Percentiles rank a stretch among this genome's conserved stretches.
Evolutionary conservation across 2,888 invertebrate species (phyloP).

Genomic region (Rhogogaster chlorosoma): DNA sequence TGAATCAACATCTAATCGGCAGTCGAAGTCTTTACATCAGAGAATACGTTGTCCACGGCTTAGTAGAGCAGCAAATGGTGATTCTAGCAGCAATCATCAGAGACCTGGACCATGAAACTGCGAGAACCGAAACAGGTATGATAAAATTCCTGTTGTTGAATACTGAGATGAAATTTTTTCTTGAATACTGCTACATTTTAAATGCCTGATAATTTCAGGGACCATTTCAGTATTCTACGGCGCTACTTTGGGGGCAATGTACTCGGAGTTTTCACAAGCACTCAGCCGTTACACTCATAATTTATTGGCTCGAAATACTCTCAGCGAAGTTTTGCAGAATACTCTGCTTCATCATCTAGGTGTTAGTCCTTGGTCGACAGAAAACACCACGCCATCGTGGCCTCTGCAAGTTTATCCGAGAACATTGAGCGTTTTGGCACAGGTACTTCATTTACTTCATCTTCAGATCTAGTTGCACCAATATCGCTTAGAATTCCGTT

Average conservation of each 20-base stretch:
- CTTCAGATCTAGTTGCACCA: not conserved
- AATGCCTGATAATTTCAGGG: conserved; percentile 75
- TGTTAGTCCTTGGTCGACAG: conserved; percentile 86
- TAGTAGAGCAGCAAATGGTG: conserved; percentile 94
- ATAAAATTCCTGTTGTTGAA: not conserved
- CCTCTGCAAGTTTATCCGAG: conserved; percentile 89
- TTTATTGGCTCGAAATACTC: conserved; percentile 85
- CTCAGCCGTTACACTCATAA: conserved; percentile 89
- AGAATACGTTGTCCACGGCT: conserved; percentile 84
- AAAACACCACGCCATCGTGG: conserved; percentile 83
- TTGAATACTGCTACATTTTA: not conserved
- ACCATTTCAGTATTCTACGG: conserved; percentile 89
- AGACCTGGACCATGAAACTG: conserved; percentile 94
- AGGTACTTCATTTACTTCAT: conserved; percentile 79
- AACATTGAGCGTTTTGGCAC: conserved; percentile 90
- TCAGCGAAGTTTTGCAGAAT: conserved; percentile 85
- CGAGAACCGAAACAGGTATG: conserved; percentile 87
- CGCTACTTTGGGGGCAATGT: conserved; percentile 84
- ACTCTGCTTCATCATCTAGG: conserved; percentile 87
- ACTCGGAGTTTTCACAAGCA: conserved; percentile 88
- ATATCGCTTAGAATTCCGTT: not conserved
- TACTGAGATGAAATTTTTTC: conserved; percentile 69
- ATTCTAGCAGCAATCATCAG: conserved; percentile 93
- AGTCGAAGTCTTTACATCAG: conserved; percentile 85
- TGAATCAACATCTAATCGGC: conserved; percentile 90